Conservation (phyloP, 2,888 invertebrate species). For the Nemapogon koenigi region DNA sequence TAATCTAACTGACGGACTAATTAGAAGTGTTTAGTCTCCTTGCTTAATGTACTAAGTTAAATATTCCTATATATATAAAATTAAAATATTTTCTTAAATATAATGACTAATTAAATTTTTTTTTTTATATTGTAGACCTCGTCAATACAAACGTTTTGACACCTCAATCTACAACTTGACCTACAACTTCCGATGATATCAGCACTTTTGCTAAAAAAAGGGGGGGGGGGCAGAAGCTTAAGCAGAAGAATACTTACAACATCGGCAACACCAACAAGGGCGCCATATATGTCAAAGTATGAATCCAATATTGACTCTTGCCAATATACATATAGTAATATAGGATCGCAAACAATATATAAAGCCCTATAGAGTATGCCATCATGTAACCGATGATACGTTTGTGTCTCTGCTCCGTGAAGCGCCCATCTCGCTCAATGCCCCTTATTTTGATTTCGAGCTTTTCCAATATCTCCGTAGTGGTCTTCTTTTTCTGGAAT, state of each 20-base stretch:
- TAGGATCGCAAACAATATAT: conserved; percentile 73
- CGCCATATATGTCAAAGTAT: conserved; percentile 76
- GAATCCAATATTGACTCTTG: conserved; percentile 72
- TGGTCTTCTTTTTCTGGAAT: conserved; percentile 53
- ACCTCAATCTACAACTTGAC: too few relatives aligned
- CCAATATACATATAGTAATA: conserved; percentile 85
- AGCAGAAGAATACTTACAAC: conserved; percentile 70
- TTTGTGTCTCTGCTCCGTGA: conserved; percentile 82
- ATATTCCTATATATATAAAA: too few relatives aligned
- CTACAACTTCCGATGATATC: too few relatives aligned
- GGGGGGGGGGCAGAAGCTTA: too few relatives aligned
- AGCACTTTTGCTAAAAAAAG: too few relatives aligned
- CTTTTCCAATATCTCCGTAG: conserved; percentile 67
- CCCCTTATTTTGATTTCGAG: conserved; percentile 80
- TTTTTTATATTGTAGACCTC: too few relatives aligned
- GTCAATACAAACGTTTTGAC: too few relatives aligned
- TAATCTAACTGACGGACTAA: too few relatives aligned
- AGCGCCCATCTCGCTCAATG: conserved; percentile 80
- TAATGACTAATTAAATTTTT: too few relatives aligned
- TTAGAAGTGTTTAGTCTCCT: too few relatives aligned
- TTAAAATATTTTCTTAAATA: too few relatives aligned
- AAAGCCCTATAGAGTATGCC: conserved; percentile 72
- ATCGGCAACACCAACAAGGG: conserved; percentile 83
- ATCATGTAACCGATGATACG: conserved; percentile 81
- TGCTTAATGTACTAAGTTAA: too few relatives aligned